Evolutionary conservation across 2,797 vertebrate genomes (phyloP).

Genomic region (Fistularia commersonii): DNA sequence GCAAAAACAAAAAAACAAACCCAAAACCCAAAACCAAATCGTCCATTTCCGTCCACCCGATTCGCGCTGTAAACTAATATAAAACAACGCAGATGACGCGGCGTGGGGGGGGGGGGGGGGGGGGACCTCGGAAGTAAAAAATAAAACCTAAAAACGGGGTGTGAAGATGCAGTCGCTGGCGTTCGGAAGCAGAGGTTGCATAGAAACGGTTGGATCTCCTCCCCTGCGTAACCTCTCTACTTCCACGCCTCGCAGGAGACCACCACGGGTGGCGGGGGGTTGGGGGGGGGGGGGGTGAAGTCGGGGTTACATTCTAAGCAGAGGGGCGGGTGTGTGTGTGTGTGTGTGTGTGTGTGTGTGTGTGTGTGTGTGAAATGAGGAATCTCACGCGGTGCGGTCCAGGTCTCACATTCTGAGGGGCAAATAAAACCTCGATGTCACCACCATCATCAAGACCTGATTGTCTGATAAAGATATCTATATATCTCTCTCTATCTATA

Average conservation of each 20-base stretch:
- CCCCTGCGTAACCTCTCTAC: constrained; percentile 13
- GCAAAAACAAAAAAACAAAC: too few relatives aligned
- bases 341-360: too few relatives aligned
- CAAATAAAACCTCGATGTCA: constrained; percentile 59
- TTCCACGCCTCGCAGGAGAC: constrained; percentile 8
- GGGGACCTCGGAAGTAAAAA: too few relatives aligned
- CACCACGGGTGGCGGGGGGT: neutral
- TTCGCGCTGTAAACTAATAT: constrained; percentile 63
- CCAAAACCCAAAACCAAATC: too few relatives aligned
- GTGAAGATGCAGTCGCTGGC: neutral
- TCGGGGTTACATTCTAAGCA: constrained; percentile 58
- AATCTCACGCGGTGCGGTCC: constrained; percentile 9
- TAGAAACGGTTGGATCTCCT: constrained; percentile 79
- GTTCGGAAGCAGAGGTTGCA: constrained; percentile 79
- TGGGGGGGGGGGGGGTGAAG: too few relatives aligned
- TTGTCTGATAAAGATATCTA: constrained; percentile 73
- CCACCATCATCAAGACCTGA: constrained; percentile 67
- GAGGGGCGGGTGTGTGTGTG: constrained; percentile 1
- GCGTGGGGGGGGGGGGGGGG: too few relatives aligned
- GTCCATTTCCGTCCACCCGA: constrained; percentile 62
- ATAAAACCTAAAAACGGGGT: neutral
- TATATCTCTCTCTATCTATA: constrained; percentile 26
- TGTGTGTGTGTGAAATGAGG: neutral
- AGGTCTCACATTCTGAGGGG: constrained; percentile 54
- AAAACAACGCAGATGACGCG: constrained; percentile 47